Evolutionary conservation across 2,113 vertebrate species (phyloP).

Genomic region (Mus musculus): DNA sequence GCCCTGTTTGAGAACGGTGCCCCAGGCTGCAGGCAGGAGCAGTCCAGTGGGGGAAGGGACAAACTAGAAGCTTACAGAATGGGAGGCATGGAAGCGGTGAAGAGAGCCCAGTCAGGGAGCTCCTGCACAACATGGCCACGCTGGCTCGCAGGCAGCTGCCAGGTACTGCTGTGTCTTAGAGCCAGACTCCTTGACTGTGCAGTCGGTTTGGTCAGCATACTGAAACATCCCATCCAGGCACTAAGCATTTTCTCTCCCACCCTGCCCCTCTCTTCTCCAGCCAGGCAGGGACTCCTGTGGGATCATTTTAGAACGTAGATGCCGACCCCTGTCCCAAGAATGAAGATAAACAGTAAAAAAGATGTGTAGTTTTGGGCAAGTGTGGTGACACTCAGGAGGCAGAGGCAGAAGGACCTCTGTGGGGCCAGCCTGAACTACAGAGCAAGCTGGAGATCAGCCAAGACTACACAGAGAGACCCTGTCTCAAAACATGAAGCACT

Average conservation of each 20-base stretch:
- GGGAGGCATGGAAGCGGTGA: background rate
- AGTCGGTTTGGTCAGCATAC: fast-evolving
- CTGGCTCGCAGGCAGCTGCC: background rate
- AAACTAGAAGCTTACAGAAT: background rate
- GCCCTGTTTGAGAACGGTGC: background rate
- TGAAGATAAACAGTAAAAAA: background rate
- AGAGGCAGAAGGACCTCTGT: background rate
- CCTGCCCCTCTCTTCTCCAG: background rate
- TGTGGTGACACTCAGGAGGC: background rate
- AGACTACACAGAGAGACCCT: background rate
- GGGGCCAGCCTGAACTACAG: background rate
- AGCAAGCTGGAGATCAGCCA: background rate
- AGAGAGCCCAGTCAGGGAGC: no score
- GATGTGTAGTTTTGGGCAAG: background rate
- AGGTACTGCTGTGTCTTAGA: background rate
- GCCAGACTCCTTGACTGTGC: background rate
- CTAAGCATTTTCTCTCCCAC: background rate
- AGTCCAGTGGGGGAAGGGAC: background rate
- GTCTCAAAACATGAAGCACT: background rate
- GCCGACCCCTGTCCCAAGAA: background rate
- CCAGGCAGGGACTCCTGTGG: slow-evolving; percentile 13
- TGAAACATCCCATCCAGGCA: fast-evolving
- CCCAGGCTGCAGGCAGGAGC: background rate
- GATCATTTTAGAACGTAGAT: slow-evolving; percentile 1
- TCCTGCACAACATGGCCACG: background rate